Base-by-base conservation (phyloP, 2,888 invertebrate species). In the Limnephilus marmoratus region DNA sequence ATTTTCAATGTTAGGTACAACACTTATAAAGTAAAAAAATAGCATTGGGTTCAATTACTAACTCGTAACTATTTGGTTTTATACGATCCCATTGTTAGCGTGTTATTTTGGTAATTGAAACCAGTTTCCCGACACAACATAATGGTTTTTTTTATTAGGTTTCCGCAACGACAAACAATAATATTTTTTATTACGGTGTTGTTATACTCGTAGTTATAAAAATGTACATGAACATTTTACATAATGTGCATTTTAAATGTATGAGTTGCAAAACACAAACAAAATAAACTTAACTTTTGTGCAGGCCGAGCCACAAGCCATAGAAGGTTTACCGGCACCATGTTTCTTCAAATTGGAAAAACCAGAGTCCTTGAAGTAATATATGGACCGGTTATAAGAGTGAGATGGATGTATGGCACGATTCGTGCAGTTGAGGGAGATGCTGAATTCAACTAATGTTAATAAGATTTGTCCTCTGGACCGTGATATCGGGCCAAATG, bases 321-420 rank as follows among this genome's bases (percentile, higher is more conserved):
- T 31, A 87, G 53, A 83, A 83, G 83, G 83, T 34, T 68, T 68
- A 24, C 68, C 85, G 31, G 24, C 41, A 85, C 29, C 86, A 49
- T 29, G 45, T 29, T 45, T 86, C n/a, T 86, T 49, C 13, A 89
- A 80, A 89, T 89, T 89, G 88, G 88, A 89, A 89, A 89, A 89
- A 89, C 88, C 88, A 80, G 34, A 89, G 88, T 89, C 88, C 88
- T 89, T 89, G 88, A 89, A 89, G 68, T n/a, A 68, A 80, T 89
- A 89, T 89, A 89, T 89, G 81, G 88, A 89, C 88, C 88, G 88
- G 88, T 89, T 89, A 80, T 80, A 80, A 31, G 88, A 89, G 80
- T 80, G 88, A 80, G 37, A 89, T 80, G 80, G 37, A 89, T 80
- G 29, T 81, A 89, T 37, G 29, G 11, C 18, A 37, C 29, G 24